Base-by-base conservation (phyloP, 2,888 invertebrate genomes). In the Tenodera sinensis region DNA sequence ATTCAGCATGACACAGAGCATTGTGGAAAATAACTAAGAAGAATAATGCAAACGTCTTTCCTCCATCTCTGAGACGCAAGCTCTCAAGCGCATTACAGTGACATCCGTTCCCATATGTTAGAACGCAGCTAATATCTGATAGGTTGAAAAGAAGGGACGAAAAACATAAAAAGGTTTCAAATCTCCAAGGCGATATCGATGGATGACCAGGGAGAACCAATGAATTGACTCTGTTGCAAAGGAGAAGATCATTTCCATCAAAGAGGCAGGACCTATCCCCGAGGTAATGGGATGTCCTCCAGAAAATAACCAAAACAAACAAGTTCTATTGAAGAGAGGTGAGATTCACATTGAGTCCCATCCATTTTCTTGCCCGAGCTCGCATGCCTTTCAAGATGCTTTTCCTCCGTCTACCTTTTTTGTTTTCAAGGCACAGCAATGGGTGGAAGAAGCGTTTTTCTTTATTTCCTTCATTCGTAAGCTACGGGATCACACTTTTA, bases 251-350 rank as follows among this genome's bases (percentile, higher is more conserved):
- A 87, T 83, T 87, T 83, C 87, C 82, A 87, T 87, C 87, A 82
- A 81, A 87, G 20, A 87, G 82, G 82, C 87, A 87, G 54, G 54
- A 71, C 20, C 54, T 71, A 87, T 30, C 83, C 87, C 85, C 82
- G 9, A 83, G 87, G 87, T 87, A 87, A 87, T 87, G 87, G 87
- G 54, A 34, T 87, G 82, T 82, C 87, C 71, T 86, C 28, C 27
- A 30, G 27, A 47, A 85, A 85, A 85, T 85, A 85, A 34, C n/a
- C 42, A 86, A 86, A 86, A 86, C 86, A 86, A 54, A 86, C 81
- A 71, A 25, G 86, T 27, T 85, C 34, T 47, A 85, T 47, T 85
- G 85, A 34, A 28, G 20, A 42, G 81, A 81, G 86, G 86, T 81
- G 86, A 86, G 86, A 86, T 81, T 86, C 85, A 85, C 47, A 28